A percentile compares a stretch with the other conserved stretches of the same genome.
phyloP scores from a whole-genome alignment of 2,113 vertebrate genomes.

The Hyla sarda region DNA sequence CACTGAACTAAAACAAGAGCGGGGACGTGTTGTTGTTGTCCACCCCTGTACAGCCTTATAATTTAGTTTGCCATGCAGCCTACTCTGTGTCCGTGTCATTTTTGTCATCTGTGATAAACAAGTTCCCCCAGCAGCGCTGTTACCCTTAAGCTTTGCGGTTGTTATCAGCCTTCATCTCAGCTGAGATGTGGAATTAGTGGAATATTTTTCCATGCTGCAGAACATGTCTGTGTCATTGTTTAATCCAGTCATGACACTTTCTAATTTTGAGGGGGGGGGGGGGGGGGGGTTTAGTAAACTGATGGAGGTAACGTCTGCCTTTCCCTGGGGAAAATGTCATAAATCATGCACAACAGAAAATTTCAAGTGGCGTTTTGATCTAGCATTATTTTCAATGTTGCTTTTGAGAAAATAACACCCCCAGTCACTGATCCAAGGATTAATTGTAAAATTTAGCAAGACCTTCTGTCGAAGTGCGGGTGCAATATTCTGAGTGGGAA shows the following conservation, averaged over 20 bases:
- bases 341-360: not conserved
- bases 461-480: no score
- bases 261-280: not conserved
- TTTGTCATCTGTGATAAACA: slow-evolving; percentile 31
- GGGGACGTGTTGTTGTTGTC: slow-evolving; percentile 22
- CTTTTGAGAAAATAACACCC: slow-evolving; percentile 4
- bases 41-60: not conserved
- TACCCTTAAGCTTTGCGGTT: slow-evolving; percentile 6
- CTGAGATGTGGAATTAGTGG: slow-evolving; percentile 5
- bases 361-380: not conserved
- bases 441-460: not conserved
- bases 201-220: slow-evolving; percentile 30
- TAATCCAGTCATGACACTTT: slow-evolving; percentile 10
- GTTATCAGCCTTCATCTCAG: not conserved
- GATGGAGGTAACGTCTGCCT: slow-evolving; percentile 14
- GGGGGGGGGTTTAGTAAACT: no score
- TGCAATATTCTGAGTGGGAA: not conserved
- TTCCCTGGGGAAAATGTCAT: not conserved
- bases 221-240: slow-evolving; percentile 15
- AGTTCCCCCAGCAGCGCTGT: not conserved
- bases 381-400: not conserved
- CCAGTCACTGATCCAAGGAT: not conserved
- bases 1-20: not conserved
- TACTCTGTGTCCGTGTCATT: slow-evolving; percentile 7
- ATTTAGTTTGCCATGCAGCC: slow-evolving; percentile 23